Evolutionary conservation across 2,113 vertebrate genomes (phyloP), one percentile per base, ranked within the genome.

Genomic region (Rhea americana): DNA sequence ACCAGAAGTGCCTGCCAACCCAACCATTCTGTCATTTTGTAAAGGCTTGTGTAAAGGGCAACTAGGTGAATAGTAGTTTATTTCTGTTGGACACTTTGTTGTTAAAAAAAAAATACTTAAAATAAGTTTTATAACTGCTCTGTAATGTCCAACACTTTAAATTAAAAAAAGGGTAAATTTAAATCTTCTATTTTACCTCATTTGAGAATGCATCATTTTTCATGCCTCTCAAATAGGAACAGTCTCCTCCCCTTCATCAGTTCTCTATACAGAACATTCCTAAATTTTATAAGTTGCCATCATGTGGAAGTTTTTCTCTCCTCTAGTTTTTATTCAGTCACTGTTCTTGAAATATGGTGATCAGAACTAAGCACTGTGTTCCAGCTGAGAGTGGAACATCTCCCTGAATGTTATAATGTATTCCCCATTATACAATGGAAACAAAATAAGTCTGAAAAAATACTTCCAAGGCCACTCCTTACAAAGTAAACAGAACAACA

Each of bases 361-460:
- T 26, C 59, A 20, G 79, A 78, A 58, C 25, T 30, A 75, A 1
- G 0, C 4, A 24, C 20, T 35, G 11, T 11, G 10, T 45, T 85
- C 21, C 48, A 85, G 13, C 10, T 28, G 5, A 48, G 7, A 5
- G 1, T 47, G 14, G 5, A 88, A 48, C 53, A 18, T 41, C 35
- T 86, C 62, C 72, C 53, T 37, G 37, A 32, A 73, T 80, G 41
- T 53, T 62, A 3, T 2, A 59, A 78, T 66, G 30, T 47, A 43
- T 51, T 72, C 7, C 1, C 13, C 16, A 73, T 45, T 58, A 25
- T 67, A 66, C 4, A 93, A 11, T 3, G 4, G 75, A 85, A 84
- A 87, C 9, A 32, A 72, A 72, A 9, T 32, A 89, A 35, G 53
- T 70, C 14, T 76, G 79, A 25, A 63, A 89, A 89, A 82, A n/a